Base-by-base conservation (phyloP, 2,113 vertebrate genomes). In the Mystacornis crossleyi region DNA sequence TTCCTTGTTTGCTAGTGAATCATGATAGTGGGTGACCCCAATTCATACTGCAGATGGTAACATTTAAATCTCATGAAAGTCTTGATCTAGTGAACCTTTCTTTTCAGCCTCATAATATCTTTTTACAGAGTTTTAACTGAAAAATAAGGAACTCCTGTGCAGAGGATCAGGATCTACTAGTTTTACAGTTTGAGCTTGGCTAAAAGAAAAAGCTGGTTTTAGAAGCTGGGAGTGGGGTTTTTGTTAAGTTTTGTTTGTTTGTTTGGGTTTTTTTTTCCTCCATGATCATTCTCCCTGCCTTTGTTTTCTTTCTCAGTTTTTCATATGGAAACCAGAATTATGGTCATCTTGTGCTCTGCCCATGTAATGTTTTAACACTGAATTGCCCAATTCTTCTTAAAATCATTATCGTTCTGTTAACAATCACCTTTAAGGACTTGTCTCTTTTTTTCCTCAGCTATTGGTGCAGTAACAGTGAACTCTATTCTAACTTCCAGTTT, bases 11-110 rank as follows among this genome's bases (percentile, higher is more conserved):
- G 67, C 66, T 78, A 47, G 54, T 88, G 93, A 97, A 93, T 91
- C 71, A 72, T 70, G 75, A 85, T 33, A 73, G 81, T 62, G 38
- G 10, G 50, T 93, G 90, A 94, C 78, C 78, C 74, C 45, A 93
- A 82, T 77, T 90, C 90, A 65, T 77, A 73, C 23, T 82, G 81
- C 94, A 96, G 89, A 93, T 90, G 74, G 85, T 83, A 93, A 83
- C 69, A 83, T 86, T 95, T 93, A 91, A 90, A 90, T 82, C 43
- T 82, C 81, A 77, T 51, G 13, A 24, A 91, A 86, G 42, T 78
- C 60, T 92, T 91, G 54, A 62, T 78, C 24, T 48, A 78, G 31
- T n/a, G 64, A 88, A 65, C 14, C 4, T 33, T 81, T 87, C 31
- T 82, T 88, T 69, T 42, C n/a, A 86, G 38, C 5, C 28, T 85